Evolutionary conservation across 2,888 invertebrate species (phyloP), one percentile per base, ranked within the genome.

Genomic region (Chrysopilus asiliformis): DNA sequence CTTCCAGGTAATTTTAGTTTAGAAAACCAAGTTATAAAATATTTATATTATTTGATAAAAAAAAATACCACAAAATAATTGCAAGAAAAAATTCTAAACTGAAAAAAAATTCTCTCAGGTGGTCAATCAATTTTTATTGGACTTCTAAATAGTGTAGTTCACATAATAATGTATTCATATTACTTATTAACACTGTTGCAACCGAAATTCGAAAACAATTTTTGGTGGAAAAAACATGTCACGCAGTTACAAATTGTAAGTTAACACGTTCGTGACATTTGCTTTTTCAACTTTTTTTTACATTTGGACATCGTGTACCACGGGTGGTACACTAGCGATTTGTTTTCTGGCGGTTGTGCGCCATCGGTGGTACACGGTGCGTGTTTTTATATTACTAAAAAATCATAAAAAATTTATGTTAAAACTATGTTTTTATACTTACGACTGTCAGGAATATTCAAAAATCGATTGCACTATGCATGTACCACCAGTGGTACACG

Each of bases 171-270:
- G 84, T 86, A 86, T 53, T 60, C 66, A 1, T 80, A 86, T 55
- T 86, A 86, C 53, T 66, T 82, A 5, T 50, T 79, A 42, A 70
- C 81, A 0, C 79, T 81, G 1, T 65, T 76, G 39, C 68, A 79
- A 34, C 79, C 79, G 1, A 68, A 69, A 32, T 71, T 76, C 53
- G 78, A 77, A 50, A 65, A 76, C 39, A 78, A 74, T 40, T 55
- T 76, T 1, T 79, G 79, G 77, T 78, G 82, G 76, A 86, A 86
- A 55, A 81, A 79, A 47, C 69, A 79, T 50, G 74, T 86, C 44
- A 85, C 85, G 0, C 78, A 76, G 49, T 53, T 84, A 44, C 85
- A 86, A 62, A 71, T 86, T 53, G 78, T 74, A 63, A 65, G 68
- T 59, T 17, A 13, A n/a, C n/a, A n/a, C n/a, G n/a, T n/a, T n/a